A percentile compares a stretch with the other conserved stretches of the same genome.
These are phyloP conservation scores for Melanchra persicariae DNA, from an alignment of 2,888 invertebrate genomes.

Conservation along the genomic window DNA sequence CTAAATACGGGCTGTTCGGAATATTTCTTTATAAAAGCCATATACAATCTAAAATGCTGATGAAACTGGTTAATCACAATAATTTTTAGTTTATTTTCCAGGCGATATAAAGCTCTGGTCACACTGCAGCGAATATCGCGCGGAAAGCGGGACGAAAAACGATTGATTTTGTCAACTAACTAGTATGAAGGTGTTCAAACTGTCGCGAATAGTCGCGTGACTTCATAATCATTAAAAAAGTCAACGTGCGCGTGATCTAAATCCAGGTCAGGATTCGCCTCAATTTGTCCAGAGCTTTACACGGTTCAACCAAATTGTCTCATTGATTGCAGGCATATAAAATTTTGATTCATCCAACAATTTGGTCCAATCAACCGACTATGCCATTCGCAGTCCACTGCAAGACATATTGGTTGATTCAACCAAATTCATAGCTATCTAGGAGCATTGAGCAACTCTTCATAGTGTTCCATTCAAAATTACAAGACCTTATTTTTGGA, in stretches of 20 bases:
- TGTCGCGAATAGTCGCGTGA: background rate
- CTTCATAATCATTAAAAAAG: too few species aligned
- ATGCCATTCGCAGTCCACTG: background rate
- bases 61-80: slow-evolving; percentile 10
- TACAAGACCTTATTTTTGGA: too few species aligned
- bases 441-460: too few species aligned
- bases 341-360: too few species aligned
- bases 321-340: background rate
- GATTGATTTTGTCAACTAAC: background rate
- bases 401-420: background rate
- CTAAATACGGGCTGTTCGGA: slow-evolving; percentile 64
- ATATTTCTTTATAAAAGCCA: slow-evolving; percentile 31
- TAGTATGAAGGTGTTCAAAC: background rate
- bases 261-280: background rate
- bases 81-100: background rate
- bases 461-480: too few species aligned
- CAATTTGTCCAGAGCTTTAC: background rate
- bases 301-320: background rate
- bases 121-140: background rate
- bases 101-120: too few species aligned
- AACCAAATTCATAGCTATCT: slow-evolving; percentile 15
- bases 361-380: slow-evolving; percentile 9
- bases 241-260: background rate
- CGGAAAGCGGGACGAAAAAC: background rate
- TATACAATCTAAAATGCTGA: background rate